Percentiles rank a stretch among this genome's conserved stretches.
Conservation (phyloP, 2,113 vertebrate genomes). For the Heliornis fulica region DNA sequence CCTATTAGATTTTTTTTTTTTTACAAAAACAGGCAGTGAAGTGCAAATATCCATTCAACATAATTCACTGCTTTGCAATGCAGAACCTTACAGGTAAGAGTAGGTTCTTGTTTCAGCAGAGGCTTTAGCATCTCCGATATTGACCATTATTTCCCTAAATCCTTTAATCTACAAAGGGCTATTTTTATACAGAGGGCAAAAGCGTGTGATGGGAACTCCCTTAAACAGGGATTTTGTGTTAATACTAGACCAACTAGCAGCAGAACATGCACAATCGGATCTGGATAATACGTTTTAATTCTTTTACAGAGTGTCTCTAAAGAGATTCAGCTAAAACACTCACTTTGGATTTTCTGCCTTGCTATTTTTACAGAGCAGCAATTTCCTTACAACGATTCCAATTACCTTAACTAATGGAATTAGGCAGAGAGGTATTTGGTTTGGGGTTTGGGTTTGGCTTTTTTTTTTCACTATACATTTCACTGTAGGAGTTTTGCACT, state of each 20-base stretch:
- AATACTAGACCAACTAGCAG: conserved; percentile 26
- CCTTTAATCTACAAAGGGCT: conserved; percentile 25
- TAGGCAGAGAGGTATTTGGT: not conserved
- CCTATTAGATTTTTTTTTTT: not conserved
- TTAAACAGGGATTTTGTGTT: conserved; percentile 21
- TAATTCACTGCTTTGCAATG: not conserved
- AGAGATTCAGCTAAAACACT: conserved; percentile 43
- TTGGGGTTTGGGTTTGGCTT: not conserved
- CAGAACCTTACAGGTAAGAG: not conserved
- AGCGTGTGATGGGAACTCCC: not conserved
- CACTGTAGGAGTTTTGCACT: not conserved
- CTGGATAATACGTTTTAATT: conserved; percentile 54
- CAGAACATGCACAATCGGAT: conserved; percentile 50
- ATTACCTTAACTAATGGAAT: conserved; percentile 41
- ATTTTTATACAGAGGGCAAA: conserved; percentile 39
- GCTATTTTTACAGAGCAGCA: conserved; percentile 14
- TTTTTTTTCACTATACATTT: not conserved
- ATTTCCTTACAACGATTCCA: conserved; percentile 9
- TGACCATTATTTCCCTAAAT: conserved; percentile 19
- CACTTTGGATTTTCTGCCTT: conserved; percentile 15
- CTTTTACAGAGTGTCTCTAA: conserved; percentile 54
- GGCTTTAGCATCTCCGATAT: not conserved
- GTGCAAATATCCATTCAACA: not conserved
- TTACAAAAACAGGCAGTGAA: not conserved
- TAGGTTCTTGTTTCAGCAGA: not conserved